These are phyloP conservation scores for Forbesichthys agassizii DNA, from an alignment of 2,113 vertebrate species.

Conservation along the genomic window DNA sequence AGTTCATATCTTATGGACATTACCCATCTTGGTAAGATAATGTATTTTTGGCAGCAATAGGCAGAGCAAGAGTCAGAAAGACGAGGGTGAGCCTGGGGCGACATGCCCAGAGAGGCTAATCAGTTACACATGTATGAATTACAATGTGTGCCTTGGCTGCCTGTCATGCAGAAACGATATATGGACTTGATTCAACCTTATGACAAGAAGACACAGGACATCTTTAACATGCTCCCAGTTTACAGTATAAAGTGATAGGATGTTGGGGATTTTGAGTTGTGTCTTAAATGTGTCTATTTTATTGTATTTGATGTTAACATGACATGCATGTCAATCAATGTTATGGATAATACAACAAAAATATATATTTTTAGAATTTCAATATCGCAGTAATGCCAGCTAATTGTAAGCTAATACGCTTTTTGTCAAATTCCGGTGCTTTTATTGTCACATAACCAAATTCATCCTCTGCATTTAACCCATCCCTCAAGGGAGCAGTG, in stretches of 20 bases:
- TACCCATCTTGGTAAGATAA: too few species aligned
- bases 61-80: not conserved
- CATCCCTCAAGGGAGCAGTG: too few species aligned
- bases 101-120: constrained; percentile 41
- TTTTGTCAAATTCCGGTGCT: too few species aligned
- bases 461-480: too few species aligned
- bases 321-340: not conserved
- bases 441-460: too few species aligned
- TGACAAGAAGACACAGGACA: constrained; percentile 33
- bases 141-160: constrained; percentile 33
- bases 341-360: too few species aligned
- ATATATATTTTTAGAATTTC: too few species aligned
- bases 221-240: constrained; percentile 21
- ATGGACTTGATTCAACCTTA: constrained; percentile 32
- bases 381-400: too few species aligned
- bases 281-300: not conserved
- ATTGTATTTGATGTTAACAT: not conserved
- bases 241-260: constrained; percentile 19
- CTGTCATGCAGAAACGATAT: constrained; percentile 65
- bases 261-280: constrained; percentile 5
- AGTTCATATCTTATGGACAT: not conserved
- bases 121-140: constrained; percentile 57
- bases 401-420: too few species aligned
- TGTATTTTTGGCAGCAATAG: not conserved
- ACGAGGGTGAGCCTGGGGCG: constrained; percentile 21